These are phyloP conservation scores for Archips xylosteana DNA, from an alignment of 2,888 invertebrate genomes.

Conservation along the genomic window DNA sequence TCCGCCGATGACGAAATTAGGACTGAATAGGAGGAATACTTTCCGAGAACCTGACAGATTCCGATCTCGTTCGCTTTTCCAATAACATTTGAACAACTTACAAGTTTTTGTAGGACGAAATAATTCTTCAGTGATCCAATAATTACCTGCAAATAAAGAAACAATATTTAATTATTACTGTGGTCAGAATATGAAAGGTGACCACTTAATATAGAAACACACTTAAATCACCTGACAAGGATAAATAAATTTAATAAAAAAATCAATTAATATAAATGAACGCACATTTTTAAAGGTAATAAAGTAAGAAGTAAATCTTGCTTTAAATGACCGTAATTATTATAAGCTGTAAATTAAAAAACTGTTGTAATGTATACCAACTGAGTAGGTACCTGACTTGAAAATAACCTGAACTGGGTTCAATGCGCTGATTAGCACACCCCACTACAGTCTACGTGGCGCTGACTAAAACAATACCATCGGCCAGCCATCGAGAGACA, in stretches of 20 bases:
- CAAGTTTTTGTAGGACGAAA: constrained; percentile 26
- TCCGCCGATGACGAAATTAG: constrained; percentile 28
- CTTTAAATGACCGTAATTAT: background rate
- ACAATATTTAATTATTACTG: constrained; percentile 15
- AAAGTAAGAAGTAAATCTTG: background rate
- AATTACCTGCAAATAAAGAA: constrained; percentile 37
- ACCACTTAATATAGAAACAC: no score
- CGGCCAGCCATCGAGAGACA: background rate
- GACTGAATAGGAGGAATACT: constrained; percentile 28
- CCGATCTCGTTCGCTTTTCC: constrained; percentile 12
- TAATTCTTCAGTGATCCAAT: constrained; percentile 9
- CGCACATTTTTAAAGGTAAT: background rate
- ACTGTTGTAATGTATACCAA: background rate
- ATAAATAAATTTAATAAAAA: no score
- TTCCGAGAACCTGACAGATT: constrained; percentile 18
- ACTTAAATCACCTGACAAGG: background rate
- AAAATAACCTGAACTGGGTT: background rate
- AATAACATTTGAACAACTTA: constrained; percentile 36
- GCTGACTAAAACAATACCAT: background rate
- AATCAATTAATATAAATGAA: background rate
- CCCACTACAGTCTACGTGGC: background rate
- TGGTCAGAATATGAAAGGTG: background rate
- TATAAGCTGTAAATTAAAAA: background rate
- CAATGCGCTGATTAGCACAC: background rate
- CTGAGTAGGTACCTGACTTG: background rate